Conservation (phyloP, 2,797 vertebrate species). For the Otus scops region DNA sequence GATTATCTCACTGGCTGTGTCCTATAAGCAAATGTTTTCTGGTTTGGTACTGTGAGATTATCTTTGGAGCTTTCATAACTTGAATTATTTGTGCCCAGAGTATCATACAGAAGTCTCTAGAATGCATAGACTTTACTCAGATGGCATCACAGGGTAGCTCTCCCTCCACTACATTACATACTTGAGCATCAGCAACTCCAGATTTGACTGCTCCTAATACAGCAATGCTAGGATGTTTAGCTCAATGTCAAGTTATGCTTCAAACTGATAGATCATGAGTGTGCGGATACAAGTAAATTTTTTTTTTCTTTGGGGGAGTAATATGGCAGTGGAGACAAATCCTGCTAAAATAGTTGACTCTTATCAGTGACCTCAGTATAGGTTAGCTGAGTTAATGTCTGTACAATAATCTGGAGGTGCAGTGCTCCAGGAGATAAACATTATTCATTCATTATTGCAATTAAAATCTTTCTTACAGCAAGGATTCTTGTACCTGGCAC, state of each 20-base stretch:
- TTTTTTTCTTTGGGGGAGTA: background rate
- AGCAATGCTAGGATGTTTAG: background rate
- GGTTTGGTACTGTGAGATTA: background rate
- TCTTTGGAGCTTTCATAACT: background rate
- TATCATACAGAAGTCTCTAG: background rate
- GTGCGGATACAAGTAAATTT: background rate
- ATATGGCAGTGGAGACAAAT: background rate
- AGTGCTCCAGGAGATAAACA: background rate
- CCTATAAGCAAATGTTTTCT: background rate
- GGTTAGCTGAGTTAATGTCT: background rate
- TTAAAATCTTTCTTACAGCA: background rate
- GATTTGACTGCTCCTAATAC: background rate
- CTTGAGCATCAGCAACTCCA: background rate
- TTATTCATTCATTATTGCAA: background rate
- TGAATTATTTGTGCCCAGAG: background rate
- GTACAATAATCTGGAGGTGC: background rate
- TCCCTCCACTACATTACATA: background rate
- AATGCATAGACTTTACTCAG: background rate
- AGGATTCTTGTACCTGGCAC: background rate
- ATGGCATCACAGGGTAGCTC: background rate
- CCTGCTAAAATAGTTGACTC: background rate
- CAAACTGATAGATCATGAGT: background rate
- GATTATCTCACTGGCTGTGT: background rate
- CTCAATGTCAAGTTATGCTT: background rate
- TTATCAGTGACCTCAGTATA: background rate